Evolutionary conservation across 2,797 vertebrate species (phyloP).

Genomic region (Mus caroli): DNA sequence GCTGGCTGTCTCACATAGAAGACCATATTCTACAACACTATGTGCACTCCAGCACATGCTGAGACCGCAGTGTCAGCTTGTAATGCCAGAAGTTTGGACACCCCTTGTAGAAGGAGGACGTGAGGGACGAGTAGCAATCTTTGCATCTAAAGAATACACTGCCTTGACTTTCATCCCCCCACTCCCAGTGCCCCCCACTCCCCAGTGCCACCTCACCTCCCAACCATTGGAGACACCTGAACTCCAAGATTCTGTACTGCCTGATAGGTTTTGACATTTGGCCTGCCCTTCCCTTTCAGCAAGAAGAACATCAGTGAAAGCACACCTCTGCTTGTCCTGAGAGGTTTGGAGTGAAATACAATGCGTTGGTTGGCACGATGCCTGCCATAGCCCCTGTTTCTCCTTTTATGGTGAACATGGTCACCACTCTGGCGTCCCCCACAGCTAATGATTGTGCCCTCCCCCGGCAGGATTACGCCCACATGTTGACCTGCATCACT

Average conservation of each 20-base stretch:
- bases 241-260: background rate
- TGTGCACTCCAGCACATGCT: background rate
- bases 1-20: background rate
- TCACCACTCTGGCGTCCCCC: background rate
- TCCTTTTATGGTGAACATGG: background rate
- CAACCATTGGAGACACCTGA: background rate
- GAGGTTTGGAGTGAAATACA: background rate
- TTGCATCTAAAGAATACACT: conserved; percentile 9
- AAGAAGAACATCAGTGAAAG: conserved; percentile 24
- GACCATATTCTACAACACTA: background rate
- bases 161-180: background rate
- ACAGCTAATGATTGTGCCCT: conserved; percentile 40
- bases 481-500: conserved; percentile 92
- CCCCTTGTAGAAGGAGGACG: background rate
- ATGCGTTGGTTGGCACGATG: background rate
- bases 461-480: conserved; percentile 92
- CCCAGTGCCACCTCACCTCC: background rate
- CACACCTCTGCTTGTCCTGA: background rate
- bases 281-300: background rate
- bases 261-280: conserved; percentile 13
- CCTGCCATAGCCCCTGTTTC: background rate
- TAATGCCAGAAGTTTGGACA: background rate
- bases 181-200: no score
- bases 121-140: background rate
- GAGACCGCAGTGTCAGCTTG: background rate